Evolutionary conservation across 2,888 invertebrate species (phyloP), one percentile per base, ranked within the genome.

Genomic region (Acanthococcus lagerstroemiae): DNA sequence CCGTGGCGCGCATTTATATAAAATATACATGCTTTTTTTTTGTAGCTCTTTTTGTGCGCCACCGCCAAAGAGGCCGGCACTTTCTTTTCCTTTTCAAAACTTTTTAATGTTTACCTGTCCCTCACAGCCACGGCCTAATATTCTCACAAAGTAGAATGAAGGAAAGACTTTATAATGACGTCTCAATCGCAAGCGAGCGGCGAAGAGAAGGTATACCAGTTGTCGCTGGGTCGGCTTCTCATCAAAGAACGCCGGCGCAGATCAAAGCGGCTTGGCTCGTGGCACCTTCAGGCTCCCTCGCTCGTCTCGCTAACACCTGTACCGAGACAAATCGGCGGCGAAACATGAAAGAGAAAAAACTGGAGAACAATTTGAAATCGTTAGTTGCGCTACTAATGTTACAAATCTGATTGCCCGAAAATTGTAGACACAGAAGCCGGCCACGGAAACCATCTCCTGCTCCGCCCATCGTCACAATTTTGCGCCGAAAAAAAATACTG

Each of bases 181-280:
- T 63, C 63, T 63, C 63, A 63, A 63, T 63, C 52, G 63, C 46
- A 37, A 63, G 52, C 21, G 52, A 21, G 58, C 63, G 63, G 54
- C 52, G 54, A 27, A 54, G 30, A 37, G 52, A 63, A 44, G 54
- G 52, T 63, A 63, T 52, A 52, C 52, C 50, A 52, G 63, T 63
- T 63, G 63, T 63, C 55, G 55, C 48, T 55, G 37, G 21, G 57
- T 55, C 66, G 66, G 66, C 66, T 19, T 48, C 37, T 21, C 63
- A 52, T 63, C 63, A 63, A 63, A 63, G 50, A 58, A 55, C 50
- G 67, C 46, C 68, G 68, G 68, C 67, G 65, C 65, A 69, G 66
- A 69, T 69, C 69, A 69, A 69, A 67, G 67, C 63, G 52, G 50
- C 55, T 69, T 69, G 69, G 69, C 69, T 69, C 69, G 69, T 69